Evolutionary conservation across 37 sponge, comb jelly and placozoan species (phyloP).

Genomic region (Oscarella lobularis): DNA sequence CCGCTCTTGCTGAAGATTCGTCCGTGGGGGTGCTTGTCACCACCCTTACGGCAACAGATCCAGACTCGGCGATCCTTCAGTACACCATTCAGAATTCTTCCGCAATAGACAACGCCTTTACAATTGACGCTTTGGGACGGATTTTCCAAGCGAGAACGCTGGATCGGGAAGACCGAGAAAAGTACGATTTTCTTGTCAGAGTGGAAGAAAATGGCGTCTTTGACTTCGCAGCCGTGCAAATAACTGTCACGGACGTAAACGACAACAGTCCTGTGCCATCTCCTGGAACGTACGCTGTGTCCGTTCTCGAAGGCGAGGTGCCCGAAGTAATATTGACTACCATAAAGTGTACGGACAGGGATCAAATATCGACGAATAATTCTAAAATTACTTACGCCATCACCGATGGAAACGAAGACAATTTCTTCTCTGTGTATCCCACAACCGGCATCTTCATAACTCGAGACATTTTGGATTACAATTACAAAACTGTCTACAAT

Average conservation of each 20-base stretch:
- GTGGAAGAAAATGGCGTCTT: not conserved
- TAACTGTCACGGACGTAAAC: not conserved
- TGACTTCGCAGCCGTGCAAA: not conserved
- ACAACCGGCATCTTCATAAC: not conserved
- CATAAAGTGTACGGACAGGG: not conserved
- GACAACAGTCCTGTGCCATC: not conserved
- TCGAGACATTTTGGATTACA: not conserved
- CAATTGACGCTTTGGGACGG: not conserved
- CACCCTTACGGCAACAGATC: not conserved
- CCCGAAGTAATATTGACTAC: not conserved
- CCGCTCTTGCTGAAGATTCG: not conserved
- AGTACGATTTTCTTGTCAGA: not conserved
- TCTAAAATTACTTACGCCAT: not conserved
- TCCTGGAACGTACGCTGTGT: conserved; percentile 15
- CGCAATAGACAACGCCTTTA: not conserved
- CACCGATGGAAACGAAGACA: not conserved
- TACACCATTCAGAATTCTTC: not conserved
- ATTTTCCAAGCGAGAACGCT: not conserved
- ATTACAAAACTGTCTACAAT: not conserved
- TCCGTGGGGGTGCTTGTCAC: not conserved
- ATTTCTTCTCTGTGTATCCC: not conserved
- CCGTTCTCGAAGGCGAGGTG: not conserved
- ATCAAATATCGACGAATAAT: not conserved
- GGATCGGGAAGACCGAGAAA: not conserved
- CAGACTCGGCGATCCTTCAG: not conserved